Evolutionary conservation across 2,797 vertebrate genomes (phyloP).

Genomic region (Scolopax rusticola): DNA sequence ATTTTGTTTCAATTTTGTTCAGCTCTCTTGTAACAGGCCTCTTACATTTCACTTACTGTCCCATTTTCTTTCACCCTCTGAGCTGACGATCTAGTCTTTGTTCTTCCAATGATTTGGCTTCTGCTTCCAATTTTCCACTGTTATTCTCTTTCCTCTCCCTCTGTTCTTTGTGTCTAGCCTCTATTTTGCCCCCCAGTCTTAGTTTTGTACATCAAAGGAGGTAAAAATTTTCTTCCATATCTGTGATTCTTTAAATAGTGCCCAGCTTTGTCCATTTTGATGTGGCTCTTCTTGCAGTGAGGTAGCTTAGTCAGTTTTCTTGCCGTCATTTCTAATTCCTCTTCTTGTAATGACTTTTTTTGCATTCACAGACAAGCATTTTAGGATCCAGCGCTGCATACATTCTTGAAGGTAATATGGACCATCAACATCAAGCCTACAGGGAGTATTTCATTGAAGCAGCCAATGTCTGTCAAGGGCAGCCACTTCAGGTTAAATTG

Average conservation of each 20-base stretch:
- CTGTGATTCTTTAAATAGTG: not conserved
- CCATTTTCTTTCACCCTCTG: not conserved
- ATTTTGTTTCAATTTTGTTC: constrained; percentile 1
- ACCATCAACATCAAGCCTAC: not conserved
- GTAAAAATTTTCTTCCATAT: not conserved
- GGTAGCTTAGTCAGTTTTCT: not conserved
- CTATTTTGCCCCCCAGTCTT: not conserved
- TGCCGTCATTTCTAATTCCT: not conserved
- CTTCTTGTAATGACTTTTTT: not conserved
- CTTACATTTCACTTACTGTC: not conserved
- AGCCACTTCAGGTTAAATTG: not conserved
- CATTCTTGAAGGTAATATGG: not conserved
- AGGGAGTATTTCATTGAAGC: not conserved
- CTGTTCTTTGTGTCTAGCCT: not conserved
- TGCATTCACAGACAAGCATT: not conserved
- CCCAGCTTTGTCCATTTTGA: not conserved
- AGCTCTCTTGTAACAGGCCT: not conserved
- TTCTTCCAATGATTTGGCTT: not conserved
- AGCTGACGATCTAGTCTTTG: not conserved
- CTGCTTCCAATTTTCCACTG: not conserved
- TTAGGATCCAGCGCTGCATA: not conserved
- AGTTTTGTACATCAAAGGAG: not conserved
- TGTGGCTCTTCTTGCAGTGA: not conserved
- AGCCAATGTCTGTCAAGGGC: not conserved
- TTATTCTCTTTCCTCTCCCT: not conserved